Percentiles rank a stretch among this genome's conserved stretches.
Conservation (phyloP, 2,888 invertebrate genomes). For the Dryobota labecula region DNA sequence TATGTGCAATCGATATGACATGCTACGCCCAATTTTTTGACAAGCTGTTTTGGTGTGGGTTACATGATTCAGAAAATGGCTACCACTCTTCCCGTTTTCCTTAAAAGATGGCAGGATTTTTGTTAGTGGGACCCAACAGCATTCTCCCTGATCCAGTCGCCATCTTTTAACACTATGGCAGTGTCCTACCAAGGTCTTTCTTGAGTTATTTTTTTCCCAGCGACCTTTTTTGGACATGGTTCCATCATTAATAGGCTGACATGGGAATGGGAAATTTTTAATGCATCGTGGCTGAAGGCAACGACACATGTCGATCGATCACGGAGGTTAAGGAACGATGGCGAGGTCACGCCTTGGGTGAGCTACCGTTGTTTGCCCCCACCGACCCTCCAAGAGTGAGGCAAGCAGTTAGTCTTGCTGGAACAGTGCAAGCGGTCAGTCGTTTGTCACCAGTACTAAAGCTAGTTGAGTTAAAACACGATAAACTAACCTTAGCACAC, state of each 20-base stretch:
- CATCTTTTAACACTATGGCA: not conserved
- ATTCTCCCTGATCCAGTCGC: not conserved
- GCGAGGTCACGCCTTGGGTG: constrained; percentile 25
- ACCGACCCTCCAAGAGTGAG: not conserved
- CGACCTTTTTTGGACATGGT: not conserved
- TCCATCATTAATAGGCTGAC: not conserved
- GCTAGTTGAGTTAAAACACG: not conserved
- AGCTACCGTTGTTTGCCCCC: constrained; percentile 13
- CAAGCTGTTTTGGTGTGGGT: not conserved
- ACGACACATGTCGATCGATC: constrained; percentile 35
- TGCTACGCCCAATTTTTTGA: constrained; percentile 45
- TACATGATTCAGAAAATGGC: not conserved
- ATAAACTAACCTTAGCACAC: not conserved
- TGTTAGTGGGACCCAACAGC: not conserved
- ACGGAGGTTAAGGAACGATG: constrained; percentile 45
- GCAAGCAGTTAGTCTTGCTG: constrained; percentile 1
- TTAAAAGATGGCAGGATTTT: not conserved
- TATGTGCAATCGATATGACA: constrained; percentile 67
- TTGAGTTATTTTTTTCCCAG: not conserved
- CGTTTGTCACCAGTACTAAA: too few species aligned
- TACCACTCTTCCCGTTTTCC: not conserved
- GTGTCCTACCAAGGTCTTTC: not conserved
- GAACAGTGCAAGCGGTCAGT: not conserved
- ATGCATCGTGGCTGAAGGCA: constrained; percentile 11
- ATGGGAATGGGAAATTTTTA: constrained; percentile 2